Percentiles rank a stretch among this genome's conserved stretches.
Evolutionary conservation across 2,113 vertebrate genomes (phyloP).

Genomic region (Erythrocercus mccallii): DNA sequence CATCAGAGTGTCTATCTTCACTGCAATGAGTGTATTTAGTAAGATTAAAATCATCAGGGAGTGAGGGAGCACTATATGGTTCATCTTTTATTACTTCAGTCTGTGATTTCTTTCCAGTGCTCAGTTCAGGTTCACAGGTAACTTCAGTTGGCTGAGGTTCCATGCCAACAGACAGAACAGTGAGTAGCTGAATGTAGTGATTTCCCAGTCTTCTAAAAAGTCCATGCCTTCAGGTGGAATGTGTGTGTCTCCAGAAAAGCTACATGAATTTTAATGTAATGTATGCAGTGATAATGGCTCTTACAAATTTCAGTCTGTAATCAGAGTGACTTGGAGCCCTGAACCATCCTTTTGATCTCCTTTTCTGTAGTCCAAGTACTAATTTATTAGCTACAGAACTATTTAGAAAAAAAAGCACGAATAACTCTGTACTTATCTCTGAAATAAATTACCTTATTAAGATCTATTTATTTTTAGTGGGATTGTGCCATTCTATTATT

Average conservation of each 20-base stretch:
- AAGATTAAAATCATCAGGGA: neutral
- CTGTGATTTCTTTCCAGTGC: neutral
- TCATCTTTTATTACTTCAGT: neutral
- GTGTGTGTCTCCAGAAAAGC: neutral
- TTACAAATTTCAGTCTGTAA: neutral
- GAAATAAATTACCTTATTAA: neutral
- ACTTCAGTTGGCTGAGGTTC: neutral
- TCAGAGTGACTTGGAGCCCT: neutral
- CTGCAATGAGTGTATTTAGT: neutral
- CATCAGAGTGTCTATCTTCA: neutral
- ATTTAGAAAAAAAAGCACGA: neutral
- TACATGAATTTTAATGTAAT: neutral
- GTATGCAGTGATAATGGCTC: neutral
- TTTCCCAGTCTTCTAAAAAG: neutral
- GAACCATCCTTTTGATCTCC: neutral
- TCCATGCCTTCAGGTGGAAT: neutral
- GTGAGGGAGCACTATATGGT: accelerated
- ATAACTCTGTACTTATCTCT: neutral
- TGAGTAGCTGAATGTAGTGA: neutral
- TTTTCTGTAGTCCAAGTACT: neutral
- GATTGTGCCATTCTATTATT: neutral
- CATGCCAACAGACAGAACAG: neutral
- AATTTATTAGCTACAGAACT: neutral
- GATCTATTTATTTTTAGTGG: neutral
- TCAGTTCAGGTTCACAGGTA: neutral